Evolutionary conservation across 2,888 invertebrate species (phyloP), one percentile per base, ranked within the genome.

Genomic region (Rutpela maculata): DNA sequence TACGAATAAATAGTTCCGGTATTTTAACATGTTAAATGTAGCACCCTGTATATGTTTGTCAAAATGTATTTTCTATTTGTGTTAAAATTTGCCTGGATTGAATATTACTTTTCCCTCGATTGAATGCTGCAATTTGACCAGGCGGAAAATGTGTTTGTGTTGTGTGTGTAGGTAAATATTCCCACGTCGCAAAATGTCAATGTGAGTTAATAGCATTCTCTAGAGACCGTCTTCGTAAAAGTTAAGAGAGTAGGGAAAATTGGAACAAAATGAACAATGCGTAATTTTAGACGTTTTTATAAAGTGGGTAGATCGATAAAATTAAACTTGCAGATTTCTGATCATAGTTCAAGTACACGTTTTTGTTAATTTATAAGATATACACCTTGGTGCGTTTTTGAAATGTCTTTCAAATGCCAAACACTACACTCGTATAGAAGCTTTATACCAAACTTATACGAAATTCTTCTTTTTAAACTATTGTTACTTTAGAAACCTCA

Each of bases 121-220:
- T 66, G 66, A 66, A 66, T 18, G 66, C 18, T 19, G 43, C 19
- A n/a, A 66, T 22, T 66, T 66, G 22, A 12, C 31, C 66, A 38
- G 43, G 66, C 66, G 43, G 19, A 43, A 26, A 50, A 18, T 26
- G 22, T 26, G 1, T 26, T 1, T 43, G 15, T 66, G 66, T 1
- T 43, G 15, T 66, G 66, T 43, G 35, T 63, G 17, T 66, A 43
- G 50, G 66, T 66, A 66, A 43, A 66, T 66, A 38, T 22, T 66
- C 43, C 50, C 22, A 19, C 43, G 15, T 35, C 66, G 38, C 22
- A 50, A 66, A 43, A 66, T 66, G 43, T 50, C 66, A 66, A 66
- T 66, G 66, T 66, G 43, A 66, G 50, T 62, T 31, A 62, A 12
- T 62, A 6, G 62, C 12, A 62, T 62, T 62, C 62, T 31, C 62